Evolutionary conservation across 2,113 vertebrate species (phyloP), one percentile per base, ranked within the genome.

Genomic region (Amphilophus citrinellus): DNA sequence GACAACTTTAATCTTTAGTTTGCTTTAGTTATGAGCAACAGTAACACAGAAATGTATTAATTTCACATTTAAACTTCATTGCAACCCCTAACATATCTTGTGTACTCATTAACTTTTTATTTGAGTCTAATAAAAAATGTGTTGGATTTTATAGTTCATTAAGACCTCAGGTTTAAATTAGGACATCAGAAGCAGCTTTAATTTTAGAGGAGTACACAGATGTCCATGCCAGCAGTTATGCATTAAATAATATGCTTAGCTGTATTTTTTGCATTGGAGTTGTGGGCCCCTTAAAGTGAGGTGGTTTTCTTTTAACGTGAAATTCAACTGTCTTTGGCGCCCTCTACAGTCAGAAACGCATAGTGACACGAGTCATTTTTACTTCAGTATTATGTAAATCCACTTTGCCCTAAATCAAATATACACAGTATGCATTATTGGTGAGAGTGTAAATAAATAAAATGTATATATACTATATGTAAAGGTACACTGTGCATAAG

Each of bases 301-400:
- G n/a, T 20, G 56, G 39, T 24, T 62, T 9, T 32, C 44, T 20
- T 22, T 14, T 24, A 2, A 58, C 8, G 18, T 24, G 7, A 30
- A 47, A 86, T 90, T 20, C 1, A 47, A 14, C 3, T 80, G 61
- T 86, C 80, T 92, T 78, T 93, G 80, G 76, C 50, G 89, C 89
- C 90, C 57, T 61, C 87, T 14, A 42, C 68, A 61, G 92, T 65
- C 15, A n/a, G 0, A 59, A 42, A 27, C 20, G n/a, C 5, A 20
- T 4, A n/a, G 80, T n/a, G 15, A 65, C 76, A 78, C 2, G 2
- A 57, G 14, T 47, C 44, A 15, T 53, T 42, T 42, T 39, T 39
- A 27, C 42, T 27, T 44, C n/a, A 32, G 27, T n/a, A 9, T 32
- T 56, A 35, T 56, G 18, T 35, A 0, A 56, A 73, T 53, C 44